phyloP scores from a whole-genome alignment of 2,797 vertebrate species.

The Gephyroberyx darwinii region DNA sequence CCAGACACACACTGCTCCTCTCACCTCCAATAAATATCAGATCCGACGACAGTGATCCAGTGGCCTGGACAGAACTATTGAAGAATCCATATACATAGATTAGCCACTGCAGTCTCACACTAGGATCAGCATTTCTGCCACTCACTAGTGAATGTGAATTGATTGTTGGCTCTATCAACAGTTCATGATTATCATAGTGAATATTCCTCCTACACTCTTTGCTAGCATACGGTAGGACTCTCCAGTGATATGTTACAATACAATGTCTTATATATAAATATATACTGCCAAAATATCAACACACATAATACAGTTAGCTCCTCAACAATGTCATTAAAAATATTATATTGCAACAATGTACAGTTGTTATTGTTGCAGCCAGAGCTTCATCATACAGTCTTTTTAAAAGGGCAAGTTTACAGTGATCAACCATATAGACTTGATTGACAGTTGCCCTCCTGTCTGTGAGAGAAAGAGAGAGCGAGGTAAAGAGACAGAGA shows the following conservation, averaged over 20 bases:
- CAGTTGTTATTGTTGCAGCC: slow-evolving; percentile 16
- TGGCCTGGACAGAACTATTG: slow-evolving; percentile 67
- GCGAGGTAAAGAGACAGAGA: neutral
- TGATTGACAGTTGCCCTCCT: slow-evolving; percentile 21
- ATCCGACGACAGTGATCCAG: slow-evolving; percentile 62
- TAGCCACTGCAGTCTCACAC: slow-evolving; percentile 64
- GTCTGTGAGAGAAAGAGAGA: slow-evolving; percentile 24
- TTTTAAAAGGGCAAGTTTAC: slow-evolving; percentile 27
- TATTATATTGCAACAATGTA: slow-evolving; percentile 10
- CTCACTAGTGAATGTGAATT: slow-evolving; percentile 68
- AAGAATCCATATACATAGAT: slow-evolving; percentile 76
- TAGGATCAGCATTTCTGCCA: slow-evolving; percentile 75
- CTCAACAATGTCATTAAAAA: slow-evolving; percentile 31
- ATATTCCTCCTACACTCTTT: slow-evolving; percentile 42
- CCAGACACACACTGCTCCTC: slow-evolving; percentile 53
- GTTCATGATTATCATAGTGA: slow-evolving; percentile 56
- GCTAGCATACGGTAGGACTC: neutral
- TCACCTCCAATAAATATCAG: slow-evolving; percentile 71
- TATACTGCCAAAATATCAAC: slow-evolving; percentile 2
- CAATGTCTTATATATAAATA: neutral
- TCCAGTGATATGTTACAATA: slow-evolving; percentile 21
- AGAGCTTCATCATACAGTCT: neutral
- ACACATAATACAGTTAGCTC: slow-evolving; percentile 27
- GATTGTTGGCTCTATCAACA: slow-evolving; percentile 69
- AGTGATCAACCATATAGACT: slow-evolving; percentile 22